Conservation (phyloP, 2,113 vertebrate genomes). For the Pollimyrus isidori region DNA sequence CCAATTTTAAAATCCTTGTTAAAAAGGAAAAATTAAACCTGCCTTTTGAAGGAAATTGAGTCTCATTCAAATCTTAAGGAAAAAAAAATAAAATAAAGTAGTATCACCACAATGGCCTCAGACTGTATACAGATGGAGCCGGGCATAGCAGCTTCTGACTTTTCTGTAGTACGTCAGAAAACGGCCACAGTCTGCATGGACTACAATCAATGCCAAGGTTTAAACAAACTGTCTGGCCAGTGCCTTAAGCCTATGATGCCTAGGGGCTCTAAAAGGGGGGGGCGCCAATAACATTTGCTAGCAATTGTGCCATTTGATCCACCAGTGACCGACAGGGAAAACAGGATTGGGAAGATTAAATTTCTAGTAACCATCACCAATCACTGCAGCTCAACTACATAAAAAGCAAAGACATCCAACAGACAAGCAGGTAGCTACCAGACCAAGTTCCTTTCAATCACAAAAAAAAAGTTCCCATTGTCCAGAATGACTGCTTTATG, state of each 20-base stretch:
- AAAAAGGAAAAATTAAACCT: slow-evolving; percentile 40
- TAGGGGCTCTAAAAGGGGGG: slow-evolving; percentile 52
- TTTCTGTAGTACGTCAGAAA: slow-evolving; percentile 75
- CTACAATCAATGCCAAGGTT: slow-evolving; percentile 26
- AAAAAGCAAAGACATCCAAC: not conserved
- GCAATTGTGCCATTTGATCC: slow-evolving; percentile 62
- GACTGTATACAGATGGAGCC: slow-evolving; percentile 52
- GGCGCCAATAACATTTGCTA: slow-evolving; percentile 37
- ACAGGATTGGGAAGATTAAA: not conserved
- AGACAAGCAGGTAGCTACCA: not conserved
- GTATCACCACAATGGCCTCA: slow-evolving; percentile 48
- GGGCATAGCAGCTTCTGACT: slow-evolving; percentile 67
- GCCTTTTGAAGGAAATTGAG: slow-evolving; percentile 50
- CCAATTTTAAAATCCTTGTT: slow-evolving; percentile 43
- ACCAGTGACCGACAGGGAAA: slow-evolving; percentile 42
- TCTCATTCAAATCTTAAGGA: slow-evolving; percentile 55
- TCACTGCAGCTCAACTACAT: not conserved
- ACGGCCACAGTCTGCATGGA: slow-evolving; percentile 59
- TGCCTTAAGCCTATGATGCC: slow-evolving; percentile 55
- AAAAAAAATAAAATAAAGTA: slow-evolving; percentile 38
- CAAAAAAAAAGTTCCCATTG: no score
- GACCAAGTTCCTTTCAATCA: not conserved
- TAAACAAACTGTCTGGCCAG: slow-evolving; percentile 58
- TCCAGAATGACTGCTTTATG: not conserved
- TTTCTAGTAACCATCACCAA: not conserved